These are phyloP conservation scores for Pelagia noctiluca DNA, from an alignment of 30 jellyfish, hydroid and myxozoan genomes.

Conservation along the genomic window DNA sequence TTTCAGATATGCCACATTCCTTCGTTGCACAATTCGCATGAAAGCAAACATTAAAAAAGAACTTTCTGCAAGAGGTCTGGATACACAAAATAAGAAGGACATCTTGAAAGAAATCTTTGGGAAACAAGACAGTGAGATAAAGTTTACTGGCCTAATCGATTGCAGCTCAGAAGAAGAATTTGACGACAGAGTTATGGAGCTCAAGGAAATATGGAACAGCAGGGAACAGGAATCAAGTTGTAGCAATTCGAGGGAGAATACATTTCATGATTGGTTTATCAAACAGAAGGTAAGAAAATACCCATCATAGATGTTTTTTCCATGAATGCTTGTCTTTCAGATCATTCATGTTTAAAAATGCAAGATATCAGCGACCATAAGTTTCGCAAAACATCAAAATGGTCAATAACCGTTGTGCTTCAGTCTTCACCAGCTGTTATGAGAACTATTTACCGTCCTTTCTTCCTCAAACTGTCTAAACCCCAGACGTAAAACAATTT, in stretches of 20 bases:
- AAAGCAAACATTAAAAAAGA: not conserved
- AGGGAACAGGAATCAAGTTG: too few relatives aligned
- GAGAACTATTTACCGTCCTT: not conserved
- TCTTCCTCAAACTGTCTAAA: not conserved
- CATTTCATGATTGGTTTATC: not conserved
- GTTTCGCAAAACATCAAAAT: not conserved
- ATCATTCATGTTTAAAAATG: not conserved
- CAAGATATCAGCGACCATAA: not conserved
- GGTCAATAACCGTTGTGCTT: not conserved
- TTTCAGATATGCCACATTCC: slow-evolving; percentile 26
- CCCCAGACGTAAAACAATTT: slow-evolving; percentile 1
- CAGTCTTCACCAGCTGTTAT: not conserved
- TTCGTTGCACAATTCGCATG: slow-evolving; percentile 8
- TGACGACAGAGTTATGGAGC: not conserved
- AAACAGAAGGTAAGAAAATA: not conserved
- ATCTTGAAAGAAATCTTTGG: slow-evolving; percentile 7
- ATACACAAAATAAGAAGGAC: not conserved
- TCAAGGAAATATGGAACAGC: not conserved
- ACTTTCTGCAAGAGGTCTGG: slow-evolving; percentile 1
- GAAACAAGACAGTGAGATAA: slow-evolving; percentile 7
- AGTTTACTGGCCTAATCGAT: slow-evolving; percentile 11
- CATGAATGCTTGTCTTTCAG: not conserved
- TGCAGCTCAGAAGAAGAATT: not conserved
- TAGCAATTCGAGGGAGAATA: not conserved
- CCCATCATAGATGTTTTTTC: too few relatives aligned